A percentile compares a stretch with the other conserved stretches of the same genome.
These are phyloP conservation scores for Phalacrocorax pelagicus DNA, from an alignment of 2,113 vertebrate genomes.

Conservation along the genomic window DNA sequence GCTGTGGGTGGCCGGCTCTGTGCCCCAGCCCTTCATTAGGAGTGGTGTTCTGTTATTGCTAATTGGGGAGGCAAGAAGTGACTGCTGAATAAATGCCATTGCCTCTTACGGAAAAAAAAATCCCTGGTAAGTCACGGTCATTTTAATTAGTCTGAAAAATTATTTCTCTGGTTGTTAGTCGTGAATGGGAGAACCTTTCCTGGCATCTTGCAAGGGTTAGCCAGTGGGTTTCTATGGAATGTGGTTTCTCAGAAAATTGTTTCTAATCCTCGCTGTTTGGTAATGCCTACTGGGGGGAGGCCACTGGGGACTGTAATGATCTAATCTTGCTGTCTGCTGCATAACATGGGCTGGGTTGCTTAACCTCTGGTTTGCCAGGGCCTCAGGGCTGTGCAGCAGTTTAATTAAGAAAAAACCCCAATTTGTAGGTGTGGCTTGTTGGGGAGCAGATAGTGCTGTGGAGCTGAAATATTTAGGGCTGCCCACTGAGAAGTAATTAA, in stretches of 20 bases:
- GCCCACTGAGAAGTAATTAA: background rate
- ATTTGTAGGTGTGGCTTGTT: background rate
- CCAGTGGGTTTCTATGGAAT: background rate
- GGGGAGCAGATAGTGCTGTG: background rate
- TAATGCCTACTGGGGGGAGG: background rate
- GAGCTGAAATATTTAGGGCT: background rate
- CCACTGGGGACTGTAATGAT: background rate
- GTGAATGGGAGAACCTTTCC: background rate
- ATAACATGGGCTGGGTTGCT: background rate
- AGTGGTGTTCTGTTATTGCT: background rate
- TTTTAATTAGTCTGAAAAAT: background rate
- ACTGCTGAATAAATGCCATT: background rate
- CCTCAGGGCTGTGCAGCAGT: background rate
- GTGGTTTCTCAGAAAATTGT: background rate
- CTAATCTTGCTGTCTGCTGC: background rate
- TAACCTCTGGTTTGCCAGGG: background rate
- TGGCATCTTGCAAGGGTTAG: no score
- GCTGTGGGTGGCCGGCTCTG: background rate
- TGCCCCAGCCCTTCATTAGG: background rate
- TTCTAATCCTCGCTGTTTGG: background rate
- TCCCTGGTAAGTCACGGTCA: background rate
- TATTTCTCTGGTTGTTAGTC: accelerated
- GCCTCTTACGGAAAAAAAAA: background rate
- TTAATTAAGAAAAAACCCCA: background rate
- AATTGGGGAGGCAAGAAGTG: background rate